Percentiles rank a stretch among this genome's conserved stretches.
Conservation (phyloP, 1,140 invertebrate species). For the Gyrodactylus bullatarudis region DNA sequence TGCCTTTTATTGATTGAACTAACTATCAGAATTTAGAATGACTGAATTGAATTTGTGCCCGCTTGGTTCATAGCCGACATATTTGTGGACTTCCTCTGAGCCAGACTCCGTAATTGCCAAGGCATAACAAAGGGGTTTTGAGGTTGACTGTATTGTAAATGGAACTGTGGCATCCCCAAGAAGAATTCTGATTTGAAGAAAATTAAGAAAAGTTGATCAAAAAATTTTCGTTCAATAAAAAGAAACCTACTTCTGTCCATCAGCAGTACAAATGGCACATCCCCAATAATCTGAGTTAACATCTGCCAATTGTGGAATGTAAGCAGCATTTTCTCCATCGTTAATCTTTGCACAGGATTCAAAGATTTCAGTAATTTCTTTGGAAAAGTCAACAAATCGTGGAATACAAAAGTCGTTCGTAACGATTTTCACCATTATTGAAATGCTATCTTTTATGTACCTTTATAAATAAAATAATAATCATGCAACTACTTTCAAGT, state of each 20-base stretch:
- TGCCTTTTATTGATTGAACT: too few species aligned
- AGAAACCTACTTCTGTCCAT: slow-evolving; percentile 35
- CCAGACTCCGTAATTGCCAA: slow-evolving; percentile 8
- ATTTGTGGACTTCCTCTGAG: slow-evolving; percentile 15
- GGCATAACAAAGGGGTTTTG: slow-evolving; percentile 9
- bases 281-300: slow-evolving; percentile 58
- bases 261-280: slow-evolving; percentile 53
- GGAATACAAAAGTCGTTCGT: slow-evolving; percentile 70
- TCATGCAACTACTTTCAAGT: too few species aligned
- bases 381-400: slow-evolving; percentile 55
- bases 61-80: slow-evolving; percentile 42
- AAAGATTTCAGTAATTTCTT: slow-evolving; percentile 65
- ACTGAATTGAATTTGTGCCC: slow-evolving; percentile 82
- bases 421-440: slow-evolving; percentile 16
- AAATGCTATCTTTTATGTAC: neutral
- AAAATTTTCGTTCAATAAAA: neutral
- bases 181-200: neutral
- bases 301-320: slow-evolving; percentile 10
- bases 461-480: too few species aligned
- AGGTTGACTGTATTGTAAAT: slow-evolving; percentile 8
- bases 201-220: neutral
- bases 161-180: slow-evolving; percentile 6
- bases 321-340: slow-evolving; percentile 3
- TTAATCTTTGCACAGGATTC: slow-evolving; percentile 46
- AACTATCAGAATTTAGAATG: slow-evolving; percentile 60